Conservation (phyloP, 2,113 vertebrate species). For the Misgurnus anguillicaudatus region DNA sequence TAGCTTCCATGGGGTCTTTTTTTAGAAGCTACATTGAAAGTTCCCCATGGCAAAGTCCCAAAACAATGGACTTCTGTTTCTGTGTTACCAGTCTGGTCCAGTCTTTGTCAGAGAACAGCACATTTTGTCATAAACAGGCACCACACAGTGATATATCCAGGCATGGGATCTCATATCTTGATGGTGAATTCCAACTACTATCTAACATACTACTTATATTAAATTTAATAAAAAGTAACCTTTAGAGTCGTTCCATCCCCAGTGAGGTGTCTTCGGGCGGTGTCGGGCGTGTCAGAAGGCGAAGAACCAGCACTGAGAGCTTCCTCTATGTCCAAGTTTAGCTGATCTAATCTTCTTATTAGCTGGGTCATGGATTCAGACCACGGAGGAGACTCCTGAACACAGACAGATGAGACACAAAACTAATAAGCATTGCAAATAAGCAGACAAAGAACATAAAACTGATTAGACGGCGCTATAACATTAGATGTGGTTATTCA, state of each 20-base stretch:
- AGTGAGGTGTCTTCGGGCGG: conserved; percentile 73
- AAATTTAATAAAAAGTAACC: conserved; percentile 2
- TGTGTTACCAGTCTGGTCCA: conserved; percentile 37
- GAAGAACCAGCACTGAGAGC: conserved; percentile 80
- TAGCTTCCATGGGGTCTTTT: conserved; percentile 63
- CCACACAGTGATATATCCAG: conserved; percentile 32
- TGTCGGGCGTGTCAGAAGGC: conserved; percentile 74
- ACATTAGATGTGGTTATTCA: conserved; percentile 8
- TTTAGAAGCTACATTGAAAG: conserved; percentile 62
- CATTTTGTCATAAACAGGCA: conserved; percentile 55
- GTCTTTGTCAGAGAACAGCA: conserved; percentile 48
- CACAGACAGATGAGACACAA: conserved; percentile 33
- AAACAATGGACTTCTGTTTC: conserved; percentile 74
- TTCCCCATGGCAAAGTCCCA: conserved; percentile 53
- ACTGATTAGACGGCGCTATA: conserved; percentile 8
- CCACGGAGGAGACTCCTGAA: conserved; percentile 73
- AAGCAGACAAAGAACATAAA: not conserved
- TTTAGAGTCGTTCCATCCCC: conserved; percentile 48
- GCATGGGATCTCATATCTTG: not conserved
- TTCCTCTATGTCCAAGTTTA: conserved; percentile 86
- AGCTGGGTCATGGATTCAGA: conserved; percentile 82
- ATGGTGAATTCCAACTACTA: not conserved
- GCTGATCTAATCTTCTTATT: conserved; percentile 83
- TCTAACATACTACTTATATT: not conserved
- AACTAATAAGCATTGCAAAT: not conserved